Conservation (phyloP, 2,113 vertebrate genomes). For the Meleagris gallopavo region DNA sequence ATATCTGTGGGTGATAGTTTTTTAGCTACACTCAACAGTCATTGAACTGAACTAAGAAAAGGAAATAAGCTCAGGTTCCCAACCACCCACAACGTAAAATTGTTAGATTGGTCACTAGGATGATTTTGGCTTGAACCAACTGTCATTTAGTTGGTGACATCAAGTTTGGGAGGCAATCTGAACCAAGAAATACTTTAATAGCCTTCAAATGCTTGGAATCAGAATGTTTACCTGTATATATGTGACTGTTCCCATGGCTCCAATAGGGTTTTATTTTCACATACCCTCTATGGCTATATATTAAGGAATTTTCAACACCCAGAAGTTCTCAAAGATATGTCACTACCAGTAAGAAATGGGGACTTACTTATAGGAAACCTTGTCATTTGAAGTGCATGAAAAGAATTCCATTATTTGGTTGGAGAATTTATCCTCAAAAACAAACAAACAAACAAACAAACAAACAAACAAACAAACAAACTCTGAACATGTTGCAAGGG, state of each 20-base stretch:
- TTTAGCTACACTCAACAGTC: neutral
- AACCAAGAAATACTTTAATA: neutral
- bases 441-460: too few relatives aligned
- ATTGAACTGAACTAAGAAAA: neutral
- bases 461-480: neutral
- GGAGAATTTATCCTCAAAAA: neutral
- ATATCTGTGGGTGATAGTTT: neutral
- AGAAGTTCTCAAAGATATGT: neutral
- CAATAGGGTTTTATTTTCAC: neutral
- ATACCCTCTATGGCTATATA: accelerated
- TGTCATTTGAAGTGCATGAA: neutral
- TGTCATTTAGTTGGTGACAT: neutral
- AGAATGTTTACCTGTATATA: neutral
- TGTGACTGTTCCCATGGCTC: neutral
- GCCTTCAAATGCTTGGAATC: neutral
- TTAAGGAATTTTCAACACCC: neutral
- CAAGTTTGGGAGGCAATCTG: neutral
- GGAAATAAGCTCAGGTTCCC: neutral
- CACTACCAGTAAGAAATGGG: neutral
- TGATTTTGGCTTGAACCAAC: neutral
- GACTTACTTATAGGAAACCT: neutral
- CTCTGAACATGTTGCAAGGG: neutral
- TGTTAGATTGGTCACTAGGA: neutral
- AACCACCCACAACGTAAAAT: accelerated
- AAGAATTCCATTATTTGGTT: neutral